Percentiles rank a stretch among this genome's conserved stretches.
phyloP scores from a whole-genome alignment of 2,888 invertebrate genomes.

The Ptilodon capucinus region DNA sequence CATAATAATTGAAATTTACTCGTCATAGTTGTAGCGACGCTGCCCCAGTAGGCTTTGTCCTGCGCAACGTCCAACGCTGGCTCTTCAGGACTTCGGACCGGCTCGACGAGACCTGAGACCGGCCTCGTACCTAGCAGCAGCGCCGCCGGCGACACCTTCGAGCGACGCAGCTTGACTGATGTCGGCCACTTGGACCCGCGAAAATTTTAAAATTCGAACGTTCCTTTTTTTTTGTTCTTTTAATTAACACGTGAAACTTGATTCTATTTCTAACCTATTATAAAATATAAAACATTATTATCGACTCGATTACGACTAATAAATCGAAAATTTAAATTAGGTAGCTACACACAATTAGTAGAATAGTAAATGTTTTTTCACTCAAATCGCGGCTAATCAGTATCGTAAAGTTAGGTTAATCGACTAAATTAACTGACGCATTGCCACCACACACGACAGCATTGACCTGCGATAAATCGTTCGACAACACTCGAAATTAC shows the following conservation, averaged over 20 bases:
- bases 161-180: constrained; percentile 74
- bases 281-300: no score
- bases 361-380: not conserved
- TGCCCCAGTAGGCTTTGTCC: constrained; percentile 79
- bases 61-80: constrained; percentile 77
- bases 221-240: constrained; percentile 3
- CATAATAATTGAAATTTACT: constrained; percentile 42
- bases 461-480: constrained; percentile 48
- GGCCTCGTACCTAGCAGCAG: constrained; percentile 83
- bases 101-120: constrained; percentile 76
- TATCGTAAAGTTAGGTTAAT: not conserved
- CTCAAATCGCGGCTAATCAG: constrained; percentile 18
- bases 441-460: constrained; percentile 38
- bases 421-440: constrained; percentile 34
- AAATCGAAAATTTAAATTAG: no score
- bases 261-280: no score
- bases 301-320: no score
- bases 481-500: constrained; percentile 45
- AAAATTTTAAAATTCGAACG: constrained; percentile 11
- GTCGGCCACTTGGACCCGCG: constrained; percentile 23
- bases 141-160: constrained; percentile 77
- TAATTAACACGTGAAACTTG: constrained; percentile 2
- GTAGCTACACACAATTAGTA: no score
- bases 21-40: constrained; percentile 67
- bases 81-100: constrained; percentile 74